phyloP scores from a whole-genome alignment of 2,888 invertebrate genomes.

The Phaonia tiefii region DNA sequence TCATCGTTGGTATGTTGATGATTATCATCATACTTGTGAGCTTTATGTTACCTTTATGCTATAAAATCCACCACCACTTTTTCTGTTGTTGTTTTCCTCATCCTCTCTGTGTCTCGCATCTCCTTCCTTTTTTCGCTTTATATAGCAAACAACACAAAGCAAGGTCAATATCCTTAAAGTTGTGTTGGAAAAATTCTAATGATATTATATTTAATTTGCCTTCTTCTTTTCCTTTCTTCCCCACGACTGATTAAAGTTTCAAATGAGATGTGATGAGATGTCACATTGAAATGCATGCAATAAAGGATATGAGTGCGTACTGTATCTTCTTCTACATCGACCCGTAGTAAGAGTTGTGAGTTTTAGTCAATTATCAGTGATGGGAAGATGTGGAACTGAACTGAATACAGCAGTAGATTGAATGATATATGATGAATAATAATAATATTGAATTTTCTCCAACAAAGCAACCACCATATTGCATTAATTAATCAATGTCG shows the following conservation, averaged over 20 bases:
- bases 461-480: too few species aligned
- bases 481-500: too few species aligned
- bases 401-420: too few species aligned
- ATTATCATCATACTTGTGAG: not conserved
- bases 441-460: too few species aligned
- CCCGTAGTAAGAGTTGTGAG: too few species aligned
- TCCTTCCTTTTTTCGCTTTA: not conserved
- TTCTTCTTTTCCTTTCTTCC: constrained; percentile 41
- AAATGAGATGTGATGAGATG: not conserved
- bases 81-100: not conserved
- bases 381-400: too few species aligned
- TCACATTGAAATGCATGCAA: not conserved
- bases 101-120: not conserved
- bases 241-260: not conserved
- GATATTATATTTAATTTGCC: constrained; percentile 38
- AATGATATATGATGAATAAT: too few species aligned
- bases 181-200: constrained; percentile 15
- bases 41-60: not conserved
- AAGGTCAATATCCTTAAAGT: constrained; percentile 64
- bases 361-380: too few species aligned
- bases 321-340: too few species aligned
- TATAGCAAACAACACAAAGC: constrained; percentile 43
- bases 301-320: too few species aligned
- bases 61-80: constrained; percentile 11
- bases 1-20: too few species aligned